Percentiles rank a stretch among this genome's conserved stretches.
These are phyloP conservation scores for Xiphophorus couchianus DNA, from an alignment of 2,113 vertebrate genomes.

Conservation along the genomic window DNA sequence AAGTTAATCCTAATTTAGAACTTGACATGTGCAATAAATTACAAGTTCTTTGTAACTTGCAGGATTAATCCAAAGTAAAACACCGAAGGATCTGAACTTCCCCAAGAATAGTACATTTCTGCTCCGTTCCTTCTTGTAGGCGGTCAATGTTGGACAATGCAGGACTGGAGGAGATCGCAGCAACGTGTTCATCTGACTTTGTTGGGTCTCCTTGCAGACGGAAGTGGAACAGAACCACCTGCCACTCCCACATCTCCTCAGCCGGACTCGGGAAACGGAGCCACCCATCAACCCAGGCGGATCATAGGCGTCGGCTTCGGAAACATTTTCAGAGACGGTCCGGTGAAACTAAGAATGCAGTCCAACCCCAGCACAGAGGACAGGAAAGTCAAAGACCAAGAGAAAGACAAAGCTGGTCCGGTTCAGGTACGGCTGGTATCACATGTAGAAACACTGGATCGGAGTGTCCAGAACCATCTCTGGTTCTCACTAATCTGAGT, in stretches of 20 bases:
- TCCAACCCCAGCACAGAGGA: constrained; percentile 85
- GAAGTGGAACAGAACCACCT: constrained; percentile 52
- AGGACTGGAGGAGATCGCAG: no score
- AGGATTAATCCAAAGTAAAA: no score
- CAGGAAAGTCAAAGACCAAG: constrained; percentile 87
- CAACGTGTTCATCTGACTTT: background rate
- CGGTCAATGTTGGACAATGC: no score
- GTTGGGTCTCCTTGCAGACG: constrained; percentile 54
- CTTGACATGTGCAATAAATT: no score
- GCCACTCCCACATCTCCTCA: constrained; percentile 80
- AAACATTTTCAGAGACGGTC: constrained; percentile 94
- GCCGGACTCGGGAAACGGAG: constrained; percentile 77
- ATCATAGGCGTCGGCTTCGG: constrained; percentile 93
- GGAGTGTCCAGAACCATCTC: background rate
- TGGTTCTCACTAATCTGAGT: no score
- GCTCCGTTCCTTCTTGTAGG: no score
- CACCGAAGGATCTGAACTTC: no score
- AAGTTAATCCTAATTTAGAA: no score
- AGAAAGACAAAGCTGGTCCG: background rate
- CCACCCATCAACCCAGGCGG: constrained; percentile 91
- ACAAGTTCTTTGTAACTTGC: no score
- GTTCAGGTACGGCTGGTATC: background rate
- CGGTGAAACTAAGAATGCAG: constrained; percentile 88
- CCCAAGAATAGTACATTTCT: no score
- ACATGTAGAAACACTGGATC: no score